Percentiles rank a stretch among this genome's conserved stretches.
Conservation (phyloP, 2,888 invertebrate genomes). For the Lasioglossum vierecki region DNA sequence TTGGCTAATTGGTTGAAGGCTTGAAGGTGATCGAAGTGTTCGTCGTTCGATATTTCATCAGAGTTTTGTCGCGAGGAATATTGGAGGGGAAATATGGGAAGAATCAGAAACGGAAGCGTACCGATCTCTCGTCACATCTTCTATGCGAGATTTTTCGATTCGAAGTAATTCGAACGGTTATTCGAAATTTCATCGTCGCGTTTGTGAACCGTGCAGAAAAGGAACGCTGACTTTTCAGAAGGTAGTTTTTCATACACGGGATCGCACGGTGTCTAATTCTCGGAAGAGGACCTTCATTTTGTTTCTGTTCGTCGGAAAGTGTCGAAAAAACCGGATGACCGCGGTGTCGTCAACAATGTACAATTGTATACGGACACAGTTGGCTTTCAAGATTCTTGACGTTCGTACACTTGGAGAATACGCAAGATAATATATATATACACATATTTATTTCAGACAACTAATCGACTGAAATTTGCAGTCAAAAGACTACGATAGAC, state of each 20-base stretch:
- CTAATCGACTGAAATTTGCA: not conserved
- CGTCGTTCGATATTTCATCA: not conserved
- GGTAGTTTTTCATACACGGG: not conserved
- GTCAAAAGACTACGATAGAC: not conserved
- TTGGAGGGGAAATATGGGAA: not conserved
- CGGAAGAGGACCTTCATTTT: not conserved
- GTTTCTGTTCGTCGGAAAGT: constrained; percentile 17
- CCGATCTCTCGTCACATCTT: not conserved
- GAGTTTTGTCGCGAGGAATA: not conserved
- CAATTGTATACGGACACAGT: constrained; percentile 13
- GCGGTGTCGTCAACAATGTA: constrained; percentile 17
- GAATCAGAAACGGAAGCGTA: not conserved
- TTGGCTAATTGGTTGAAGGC: not conserved
- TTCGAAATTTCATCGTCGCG: constrained; percentile 1
- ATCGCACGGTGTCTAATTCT: not conserved
- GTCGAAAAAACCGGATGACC: not conserved
- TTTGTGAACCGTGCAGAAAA: not conserved
- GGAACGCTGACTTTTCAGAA: not conserved
- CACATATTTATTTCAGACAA: not conserved
- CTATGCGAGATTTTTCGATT: not conserved
- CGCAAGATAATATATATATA: not conserved
- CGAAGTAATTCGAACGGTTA: not conserved
- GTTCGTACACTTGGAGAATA: not conserved
- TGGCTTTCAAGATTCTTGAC: constrained; percentile 10
- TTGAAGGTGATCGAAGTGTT: not conserved